Conservation (phyloP, 1,140 invertebrate species). For the Ptiloglossa arizonensis region DNA sequence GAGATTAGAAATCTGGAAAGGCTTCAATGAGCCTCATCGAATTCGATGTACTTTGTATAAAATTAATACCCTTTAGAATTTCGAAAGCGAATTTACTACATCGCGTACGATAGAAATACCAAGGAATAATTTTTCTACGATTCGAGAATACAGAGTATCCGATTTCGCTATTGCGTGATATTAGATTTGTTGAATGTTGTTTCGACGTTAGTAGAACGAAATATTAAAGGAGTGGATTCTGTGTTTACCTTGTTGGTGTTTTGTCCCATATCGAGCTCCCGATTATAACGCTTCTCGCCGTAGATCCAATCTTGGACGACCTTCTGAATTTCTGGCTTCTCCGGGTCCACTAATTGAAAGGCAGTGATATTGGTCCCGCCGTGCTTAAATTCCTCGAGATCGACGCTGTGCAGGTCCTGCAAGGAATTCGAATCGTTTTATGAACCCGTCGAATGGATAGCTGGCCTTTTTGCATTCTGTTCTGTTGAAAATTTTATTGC, state of each 20-base stretch:
- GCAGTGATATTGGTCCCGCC: conserved; percentile 96
- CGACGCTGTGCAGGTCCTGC: conserved; percentile 93
- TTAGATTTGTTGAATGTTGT: too few species aligned
- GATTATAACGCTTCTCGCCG: conserved; percentile 85
- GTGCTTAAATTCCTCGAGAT: conserved; percentile 96
- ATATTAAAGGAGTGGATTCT: not conserved
- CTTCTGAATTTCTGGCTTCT: conserved; percentile 87
- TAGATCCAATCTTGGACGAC: conserved; percentile 91
- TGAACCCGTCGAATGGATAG: conserved; percentile 33
- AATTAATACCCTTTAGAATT: too few species aligned
- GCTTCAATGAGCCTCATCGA: too few species aligned
- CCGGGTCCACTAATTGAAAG: conserved; percentile 91
- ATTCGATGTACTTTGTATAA: too few species aligned
- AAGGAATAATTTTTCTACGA: too few species aligned
- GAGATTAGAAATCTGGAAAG: too few species aligned
- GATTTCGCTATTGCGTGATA: too few species aligned
- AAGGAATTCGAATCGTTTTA: conserved; percentile 55
- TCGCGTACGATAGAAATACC: too few species aligned
- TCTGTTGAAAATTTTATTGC: conserved; percentile 24
- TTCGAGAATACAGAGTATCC: too few species aligned
- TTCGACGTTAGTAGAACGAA: not conserved
- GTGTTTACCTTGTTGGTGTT: conserved; percentile 83
- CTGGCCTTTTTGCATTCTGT: conserved; percentile 25
- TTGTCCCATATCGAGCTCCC: conserved; percentile 84
- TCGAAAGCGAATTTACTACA: too few species aligned